Base-by-base conservation (phyloP, 2,888 invertebrate species). In the Callosobruchus maculatus region DNA sequence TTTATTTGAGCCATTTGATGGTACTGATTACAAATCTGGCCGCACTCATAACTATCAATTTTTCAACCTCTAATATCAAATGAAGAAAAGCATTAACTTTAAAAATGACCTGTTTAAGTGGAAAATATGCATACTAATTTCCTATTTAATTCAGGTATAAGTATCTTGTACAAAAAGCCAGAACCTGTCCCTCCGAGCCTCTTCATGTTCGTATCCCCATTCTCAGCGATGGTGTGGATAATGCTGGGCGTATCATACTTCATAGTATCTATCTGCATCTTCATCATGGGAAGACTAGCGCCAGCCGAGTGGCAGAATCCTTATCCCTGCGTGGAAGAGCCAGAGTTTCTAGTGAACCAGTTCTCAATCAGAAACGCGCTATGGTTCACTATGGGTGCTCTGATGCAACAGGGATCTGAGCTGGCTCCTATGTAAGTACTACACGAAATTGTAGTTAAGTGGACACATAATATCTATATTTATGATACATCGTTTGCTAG, bases 181-280 rank as follows among this genome's bases (percentile, higher is more conserved):
- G 92, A 91, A 75, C 94, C 95, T 81, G 92, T 94, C 80, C 93
- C 95, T 0, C 97, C 97, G 0, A 93, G 95, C 83, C 88, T 97
- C 7, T 97, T 97, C 85, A 97, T 97, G 0, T 98, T 98, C 85
- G 91, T 97, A 84, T 95, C 95, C 18, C 97, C 98, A 0, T 94
- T 98, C 85, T 95, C 96, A 0, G 89, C 90, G 21, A 73, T 74
- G 80, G 96, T 96, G 0, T 97, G 97, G 97, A 87, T 94, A 22
- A 95, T 93, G 88, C 89, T 98, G 80, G 92, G 95, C 0, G 91
- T 93, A 20, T 94, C 95, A 0, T 97, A 94, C 82, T 88, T 95
- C 49, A 90, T 93, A 20, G 95, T 96, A 0, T 95, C 96, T 3
- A 87, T 94, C 21, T 89, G 94, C 72, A 89, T 97, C 78, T 97